Conservation (phyloP, 2,113 vertebrate species). For the Campylomormyrus numenius region DNA sequence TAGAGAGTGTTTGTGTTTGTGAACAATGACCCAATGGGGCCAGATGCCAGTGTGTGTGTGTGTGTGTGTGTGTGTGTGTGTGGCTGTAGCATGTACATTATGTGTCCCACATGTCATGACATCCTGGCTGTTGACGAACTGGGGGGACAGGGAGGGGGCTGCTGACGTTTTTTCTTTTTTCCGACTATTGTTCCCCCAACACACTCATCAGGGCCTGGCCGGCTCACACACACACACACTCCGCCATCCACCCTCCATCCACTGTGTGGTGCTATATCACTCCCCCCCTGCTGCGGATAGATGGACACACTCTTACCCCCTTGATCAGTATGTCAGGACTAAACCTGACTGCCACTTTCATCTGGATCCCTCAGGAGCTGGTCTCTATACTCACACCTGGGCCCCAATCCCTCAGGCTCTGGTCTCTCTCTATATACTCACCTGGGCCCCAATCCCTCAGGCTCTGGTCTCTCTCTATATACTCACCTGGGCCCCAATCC, state of each 20-base stretch:
- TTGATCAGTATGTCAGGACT: neutral
- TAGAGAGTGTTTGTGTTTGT: neutral
- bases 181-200: constrained; percentile 50
- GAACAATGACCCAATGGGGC: neutral
- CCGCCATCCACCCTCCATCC: neutral
- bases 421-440: neutral
- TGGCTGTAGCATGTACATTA: neutral
- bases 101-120: constrained; percentile 32
- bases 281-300: neutral
- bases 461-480: neutral
- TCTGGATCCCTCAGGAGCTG: neutral
- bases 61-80: neutral
- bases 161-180: constrained; percentile 28
- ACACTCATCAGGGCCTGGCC: neutral
- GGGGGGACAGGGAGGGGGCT: neutral
- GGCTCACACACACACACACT: neutral
- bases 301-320: neutral
- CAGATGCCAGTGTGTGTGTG: neutral
- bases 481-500: neutral
- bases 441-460: neutral
- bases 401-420: neutral
- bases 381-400: neutral
- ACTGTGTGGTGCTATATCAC: neutral
- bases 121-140: constrained; percentile 44
- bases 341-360: neutral